Evolutionary conservation across 2,888 invertebrate species (phyloP).

Genomic region (Hirtodrosophila confusa): DNA sequence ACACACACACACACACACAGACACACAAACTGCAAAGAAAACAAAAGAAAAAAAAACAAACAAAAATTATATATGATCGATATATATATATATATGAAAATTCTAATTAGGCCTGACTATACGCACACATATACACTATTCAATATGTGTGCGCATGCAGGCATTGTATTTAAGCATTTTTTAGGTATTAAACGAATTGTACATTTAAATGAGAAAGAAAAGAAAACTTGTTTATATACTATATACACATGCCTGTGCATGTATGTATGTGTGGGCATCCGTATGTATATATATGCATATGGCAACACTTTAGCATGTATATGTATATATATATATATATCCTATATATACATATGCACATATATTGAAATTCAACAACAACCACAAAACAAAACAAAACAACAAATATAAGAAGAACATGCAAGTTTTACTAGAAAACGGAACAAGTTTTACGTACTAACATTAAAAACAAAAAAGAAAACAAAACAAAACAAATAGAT

Average conservation of each 20-base stretch:
- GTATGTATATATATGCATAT: neutral
- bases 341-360: slow-evolving; percentile 1
- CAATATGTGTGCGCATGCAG: slow-evolving; percentile 51
- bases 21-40: slow-evolving; percentile 11
- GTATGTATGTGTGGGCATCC: slow-evolving; percentile 5
- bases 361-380: slow-evolving; percentile 12
- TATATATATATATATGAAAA: slow-evolving; percentile 31
- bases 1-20: slow-evolving; percentile 16
- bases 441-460: slow-evolving; percentile 39
- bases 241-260: slow-evolving; percentile 12
- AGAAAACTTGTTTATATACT: slow-evolving; percentile 46
- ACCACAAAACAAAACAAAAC: slow-evolving; percentile 26
- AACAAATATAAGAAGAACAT: slow-evolving; percentile 10
- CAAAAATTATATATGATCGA: slow-evolving; percentile 23
- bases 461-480: slow-evolving; percentile 22
- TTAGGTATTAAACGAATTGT: slow-evolving; percentile 75
- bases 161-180: slow-evolving; percentile 76
- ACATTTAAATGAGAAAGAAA: slow-evolving; percentile 63
- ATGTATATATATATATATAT: slow-evolving; percentile 11
- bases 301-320: neutral
- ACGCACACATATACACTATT: slow-evolving; percentile 44
- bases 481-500: slow-evolving; percentile 26
- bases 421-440: slow-evolving; percentile 18
- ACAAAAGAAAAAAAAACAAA: slow-evolving; percentile 13
- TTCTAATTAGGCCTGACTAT: slow-evolving; percentile 35